phyloP scores from a whole-genome alignment of 2,797 vertebrate genomes.

The Poliocrania exsul region DNA sequence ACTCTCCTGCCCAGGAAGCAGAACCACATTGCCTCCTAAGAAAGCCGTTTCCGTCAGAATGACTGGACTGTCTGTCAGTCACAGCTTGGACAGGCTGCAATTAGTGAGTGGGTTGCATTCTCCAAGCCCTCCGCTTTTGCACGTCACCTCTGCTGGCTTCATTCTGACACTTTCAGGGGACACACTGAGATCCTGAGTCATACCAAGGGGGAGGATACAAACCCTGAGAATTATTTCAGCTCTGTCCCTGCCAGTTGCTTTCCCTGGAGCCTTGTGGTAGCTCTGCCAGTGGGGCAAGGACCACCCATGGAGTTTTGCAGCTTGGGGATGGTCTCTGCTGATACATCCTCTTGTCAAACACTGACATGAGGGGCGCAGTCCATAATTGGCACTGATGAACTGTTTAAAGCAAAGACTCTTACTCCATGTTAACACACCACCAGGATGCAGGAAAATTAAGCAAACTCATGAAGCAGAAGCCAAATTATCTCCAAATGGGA shows the following conservation, averaged over 20 bases:
- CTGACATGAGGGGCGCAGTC: background rate
- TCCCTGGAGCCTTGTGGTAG: background rate
- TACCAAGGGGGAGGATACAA: background rate
- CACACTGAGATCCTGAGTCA: background rate
- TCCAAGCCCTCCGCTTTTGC: background rate
- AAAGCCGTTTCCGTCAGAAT: background rate
- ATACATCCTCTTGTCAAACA: fast-evolving
- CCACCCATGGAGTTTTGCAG: background rate
- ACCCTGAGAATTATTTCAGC: background rate
- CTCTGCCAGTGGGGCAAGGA: background rate
- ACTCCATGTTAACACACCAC: background rate
- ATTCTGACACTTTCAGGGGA: background rate
- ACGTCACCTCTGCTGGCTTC: background rate
- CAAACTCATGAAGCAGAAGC: background rate
- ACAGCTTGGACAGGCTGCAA: background rate
- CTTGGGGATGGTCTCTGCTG: background rate
- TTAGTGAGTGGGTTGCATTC: background rate
- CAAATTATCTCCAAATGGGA: background rate
- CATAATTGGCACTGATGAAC: background rate
- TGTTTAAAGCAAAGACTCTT: background rate
- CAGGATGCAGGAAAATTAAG: background rate
- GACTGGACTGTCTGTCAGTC: background rate
- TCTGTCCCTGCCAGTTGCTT: background rate
- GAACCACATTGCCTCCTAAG: background rate
- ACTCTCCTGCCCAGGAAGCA: background rate